Conservation (phyloP, 2,888 invertebrate species). For the Diplolepis rosae region DNA sequence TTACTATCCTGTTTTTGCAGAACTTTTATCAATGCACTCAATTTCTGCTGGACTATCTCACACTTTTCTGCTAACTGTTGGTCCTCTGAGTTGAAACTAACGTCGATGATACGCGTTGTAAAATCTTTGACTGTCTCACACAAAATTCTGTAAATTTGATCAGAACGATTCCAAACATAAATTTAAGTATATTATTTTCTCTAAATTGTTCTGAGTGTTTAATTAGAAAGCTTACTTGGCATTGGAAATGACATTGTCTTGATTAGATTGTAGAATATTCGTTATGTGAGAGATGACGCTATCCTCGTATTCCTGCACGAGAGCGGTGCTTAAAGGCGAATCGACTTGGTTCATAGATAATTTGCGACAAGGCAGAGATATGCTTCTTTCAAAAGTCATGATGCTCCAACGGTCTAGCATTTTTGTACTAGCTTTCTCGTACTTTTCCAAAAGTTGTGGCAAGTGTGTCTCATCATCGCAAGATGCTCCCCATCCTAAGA, state of each 20-base stretch:
- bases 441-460: conserved; percentile 92
- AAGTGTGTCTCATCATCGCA: conserved; percentile 97
- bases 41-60: conserved; percentile 83
- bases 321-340: conserved; percentile 75
- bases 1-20: conserved; percentile 81
- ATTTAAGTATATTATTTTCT: no score
- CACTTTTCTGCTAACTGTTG: conserved; percentile 81
- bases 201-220: not conserved
- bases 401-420: conserved; percentile 99
- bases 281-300: conserved; percentile 87
- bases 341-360: conserved; percentile 76
- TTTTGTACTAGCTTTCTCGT: conserved; percentile 97
- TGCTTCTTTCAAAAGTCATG: conserved; percentile 90
- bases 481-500: conserved; percentile 96
- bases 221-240: conserved; percentile 77
- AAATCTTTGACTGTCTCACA: conserved; percentile 89
- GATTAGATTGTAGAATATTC: conserved; percentile 89
- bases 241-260: conserved; percentile 82
- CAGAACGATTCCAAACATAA: no score
- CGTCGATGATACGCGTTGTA: conserved; percentile 78
- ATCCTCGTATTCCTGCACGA: conserved; percentile 83
- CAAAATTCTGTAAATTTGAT: conserved; percentile 78
- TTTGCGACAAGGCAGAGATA: conserved; percentile 77
- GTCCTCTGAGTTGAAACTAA: conserved; percentile 77
- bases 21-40: conserved; percentile 83